Percentiles rank a stretch among this genome's conserved stretches.
phyloP scores from a whole-genome alignment of 2,113 vertebrate genomes.

The Delphinapterus leucas region DNA sequence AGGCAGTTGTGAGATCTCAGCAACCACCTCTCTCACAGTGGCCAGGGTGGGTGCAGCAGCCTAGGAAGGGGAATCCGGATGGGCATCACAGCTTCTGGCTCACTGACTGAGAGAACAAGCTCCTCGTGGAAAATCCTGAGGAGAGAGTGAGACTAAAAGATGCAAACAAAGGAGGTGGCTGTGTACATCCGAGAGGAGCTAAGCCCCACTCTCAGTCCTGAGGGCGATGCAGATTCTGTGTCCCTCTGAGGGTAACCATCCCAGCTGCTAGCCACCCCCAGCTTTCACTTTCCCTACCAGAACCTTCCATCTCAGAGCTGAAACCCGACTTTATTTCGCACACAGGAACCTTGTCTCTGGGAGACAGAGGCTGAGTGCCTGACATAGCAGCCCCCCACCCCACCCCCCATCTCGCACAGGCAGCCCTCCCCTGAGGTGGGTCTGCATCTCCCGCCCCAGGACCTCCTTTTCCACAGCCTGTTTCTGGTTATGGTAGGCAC shows the following conservation, averaged over 20 bases:
- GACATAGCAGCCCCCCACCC: too few species aligned
- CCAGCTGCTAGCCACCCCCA: neutral
- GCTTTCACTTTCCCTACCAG: too few species aligned
- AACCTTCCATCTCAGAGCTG: neutral
- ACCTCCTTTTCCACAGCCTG: too few species aligned
- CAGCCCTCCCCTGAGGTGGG: too few species aligned
- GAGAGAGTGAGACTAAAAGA: too few species aligned
- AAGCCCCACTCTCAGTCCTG: neutral
- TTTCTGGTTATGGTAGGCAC: neutral
- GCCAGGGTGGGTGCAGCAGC: neutral
- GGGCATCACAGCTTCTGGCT: too few species aligned
- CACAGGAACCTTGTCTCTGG: neutral
- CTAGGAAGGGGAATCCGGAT: too few species aligned
- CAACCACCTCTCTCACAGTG: neutral
- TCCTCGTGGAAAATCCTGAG: neutral
- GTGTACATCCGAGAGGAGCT: too few species aligned
- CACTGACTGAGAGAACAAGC: neutral
- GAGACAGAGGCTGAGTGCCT: neutral
- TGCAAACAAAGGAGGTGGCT: too few species aligned
- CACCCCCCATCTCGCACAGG: too few species aligned
- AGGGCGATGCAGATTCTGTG: neutral
- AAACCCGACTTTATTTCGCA: too few species aligned
- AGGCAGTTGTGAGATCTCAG: neutral
- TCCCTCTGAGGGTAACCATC: neutral
- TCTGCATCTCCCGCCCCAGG: too few species aligned